A percentile compares a stretch with the other conserved stretches of the same genome.
These are phyloP conservation scores for Sebastiscus albofasciatus DNA, from an alignment of 2,797 vertebrate species.

Conservation along the genomic window DNA sequence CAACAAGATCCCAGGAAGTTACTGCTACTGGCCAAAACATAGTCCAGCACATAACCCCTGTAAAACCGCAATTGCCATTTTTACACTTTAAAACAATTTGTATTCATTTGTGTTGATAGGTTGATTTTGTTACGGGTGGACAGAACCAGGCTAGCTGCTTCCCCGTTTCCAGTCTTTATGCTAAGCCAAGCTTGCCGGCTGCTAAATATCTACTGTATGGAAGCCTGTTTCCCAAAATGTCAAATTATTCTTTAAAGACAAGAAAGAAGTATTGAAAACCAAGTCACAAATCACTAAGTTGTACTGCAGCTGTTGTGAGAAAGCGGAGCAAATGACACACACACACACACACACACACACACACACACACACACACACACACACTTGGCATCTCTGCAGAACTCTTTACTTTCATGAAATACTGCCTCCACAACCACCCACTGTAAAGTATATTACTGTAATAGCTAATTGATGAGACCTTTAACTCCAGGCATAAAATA, in stretches of 20 bases:
- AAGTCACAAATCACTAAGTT: conserved; percentile 8
- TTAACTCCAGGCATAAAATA: conserved; percentile 19
- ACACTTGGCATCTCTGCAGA: conserved; percentile 4
- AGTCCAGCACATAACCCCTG: neutral
- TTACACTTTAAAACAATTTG: neutral
- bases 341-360: neutral
- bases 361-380: neutral
- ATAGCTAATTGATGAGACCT: conserved; percentile 36
- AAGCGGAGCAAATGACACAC: conserved; percentile 7
- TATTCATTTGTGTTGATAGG: no score
- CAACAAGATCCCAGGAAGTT: neutral
- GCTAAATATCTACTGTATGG: neutral
- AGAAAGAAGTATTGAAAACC: neutral
- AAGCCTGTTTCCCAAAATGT: neutral
- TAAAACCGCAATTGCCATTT: neutral
- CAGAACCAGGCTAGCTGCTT: neutral
- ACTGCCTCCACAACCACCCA: conserved; percentile 10
- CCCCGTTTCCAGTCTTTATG: no score
- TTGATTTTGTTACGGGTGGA: neutral
- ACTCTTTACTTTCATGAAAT: conserved; percentile 20
- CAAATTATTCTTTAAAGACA: neutral
- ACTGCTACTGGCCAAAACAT: neutral
- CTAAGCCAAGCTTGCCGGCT: no score
- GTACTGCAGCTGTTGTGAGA: conserved; percentile 19
- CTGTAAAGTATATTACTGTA: conserved; percentile 27